These are phyloP conservation scores for Catagonus wagneri DNA, from an alignment of 2,113 vertebrate species.

Conservation along the genomic window DNA sequence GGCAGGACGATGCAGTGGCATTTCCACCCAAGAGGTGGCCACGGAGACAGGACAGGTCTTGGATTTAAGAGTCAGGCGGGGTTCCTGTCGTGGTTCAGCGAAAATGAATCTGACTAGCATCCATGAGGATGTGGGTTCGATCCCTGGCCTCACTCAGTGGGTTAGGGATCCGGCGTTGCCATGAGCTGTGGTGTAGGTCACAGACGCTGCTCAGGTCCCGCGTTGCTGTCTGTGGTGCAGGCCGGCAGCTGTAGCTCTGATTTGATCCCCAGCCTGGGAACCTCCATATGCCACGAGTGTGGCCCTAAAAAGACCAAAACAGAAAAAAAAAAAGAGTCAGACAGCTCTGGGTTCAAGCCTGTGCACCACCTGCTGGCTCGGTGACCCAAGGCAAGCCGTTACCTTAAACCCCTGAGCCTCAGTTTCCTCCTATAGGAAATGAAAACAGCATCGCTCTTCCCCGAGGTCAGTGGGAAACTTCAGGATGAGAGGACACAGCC, in stretches of 20 bases:
- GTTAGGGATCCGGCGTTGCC: no score
- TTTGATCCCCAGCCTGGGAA: no score
- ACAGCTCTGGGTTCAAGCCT: neutral
- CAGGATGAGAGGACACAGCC: neutral
- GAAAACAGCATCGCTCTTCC: neutral
- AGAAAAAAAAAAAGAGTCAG: neutral
- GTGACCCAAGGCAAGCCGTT: neutral
- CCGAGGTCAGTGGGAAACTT: neutral
- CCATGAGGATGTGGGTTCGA: no score
- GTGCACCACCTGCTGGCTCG: neutral
- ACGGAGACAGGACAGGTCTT: neutral
- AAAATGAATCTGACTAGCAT: no score
- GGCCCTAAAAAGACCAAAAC: no score
- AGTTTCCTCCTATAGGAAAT: neutral
- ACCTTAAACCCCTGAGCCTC: neutral
- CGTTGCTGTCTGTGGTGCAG: no score
- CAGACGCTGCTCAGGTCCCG: no score
- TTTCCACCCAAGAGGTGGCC: neutral
- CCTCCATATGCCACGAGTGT: no score
- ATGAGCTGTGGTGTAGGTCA: no score
- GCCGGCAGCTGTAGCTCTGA: no score
- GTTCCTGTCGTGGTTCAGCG: no score
- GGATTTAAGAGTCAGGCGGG: neutral
- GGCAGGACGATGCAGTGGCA: fast-evolving
- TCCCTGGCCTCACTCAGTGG: no score